phyloP scores from a whole-genome alignment of 1,140 invertebrate genomes.

The Odontomachus brunneus region DNA sequence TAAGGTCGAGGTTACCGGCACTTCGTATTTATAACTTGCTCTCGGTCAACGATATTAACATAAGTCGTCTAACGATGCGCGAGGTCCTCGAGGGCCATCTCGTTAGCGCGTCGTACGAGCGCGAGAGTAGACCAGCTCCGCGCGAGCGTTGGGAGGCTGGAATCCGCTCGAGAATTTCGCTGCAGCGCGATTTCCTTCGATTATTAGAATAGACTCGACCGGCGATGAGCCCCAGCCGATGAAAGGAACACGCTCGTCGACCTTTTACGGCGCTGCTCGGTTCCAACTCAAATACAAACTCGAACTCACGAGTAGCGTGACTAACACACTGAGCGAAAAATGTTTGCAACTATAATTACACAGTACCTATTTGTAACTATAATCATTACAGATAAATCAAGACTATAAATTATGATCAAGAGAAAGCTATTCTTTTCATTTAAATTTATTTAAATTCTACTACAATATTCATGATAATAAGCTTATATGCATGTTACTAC shows the following conservation, averaged over 20 bases:
- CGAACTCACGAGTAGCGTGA: neutral
- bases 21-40: conserved; percentile 18
- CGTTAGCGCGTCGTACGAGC: conserved; percentile 43
- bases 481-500: no score
- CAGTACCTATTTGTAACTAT: no score
- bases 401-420: no score
- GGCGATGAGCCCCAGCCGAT: no score
- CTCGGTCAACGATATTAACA: conserved; percentile 48
- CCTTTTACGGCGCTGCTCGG: neutral
- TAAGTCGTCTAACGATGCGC: conserved; percentile 43
- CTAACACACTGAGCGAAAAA: no score
- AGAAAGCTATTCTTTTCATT: no score
- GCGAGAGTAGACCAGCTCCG: conserved; percentile 19
- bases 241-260: no score
- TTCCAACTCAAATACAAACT: neutral
- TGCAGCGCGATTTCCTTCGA: no score
- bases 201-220: neutral
- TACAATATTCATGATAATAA: no score
- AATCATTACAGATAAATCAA: no score
- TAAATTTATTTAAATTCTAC: no score
- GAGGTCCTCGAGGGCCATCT: neutral
- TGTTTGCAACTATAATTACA: no score
- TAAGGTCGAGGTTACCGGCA: conserved; percentile 30
- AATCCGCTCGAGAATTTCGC: neutral
- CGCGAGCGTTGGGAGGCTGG: neutral